A percentile compares a stretch with the other conserved stretches of the same genome.
phyloP scores from a whole-genome alignment of 2,888 invertebrate species.

The Gasteruption jaculator region DNA sequence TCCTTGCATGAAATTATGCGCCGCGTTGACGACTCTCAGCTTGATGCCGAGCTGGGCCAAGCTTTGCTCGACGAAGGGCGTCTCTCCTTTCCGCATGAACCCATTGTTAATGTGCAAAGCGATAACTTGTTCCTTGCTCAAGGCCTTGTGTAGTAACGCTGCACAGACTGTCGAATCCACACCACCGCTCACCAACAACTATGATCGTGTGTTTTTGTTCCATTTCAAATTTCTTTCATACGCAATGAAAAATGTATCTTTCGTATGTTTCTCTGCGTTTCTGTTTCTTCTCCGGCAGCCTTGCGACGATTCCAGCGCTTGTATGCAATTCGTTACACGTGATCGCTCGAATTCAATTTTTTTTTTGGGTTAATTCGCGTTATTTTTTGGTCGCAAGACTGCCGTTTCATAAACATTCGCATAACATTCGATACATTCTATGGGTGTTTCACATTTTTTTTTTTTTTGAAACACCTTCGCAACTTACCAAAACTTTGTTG shows the following conservation, averaged over 20 bases:
- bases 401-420: too few relatives aligned
- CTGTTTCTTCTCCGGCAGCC: too few relatives aligned
- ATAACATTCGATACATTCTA: too few relatives aligned
- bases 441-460: too few relatives aligned
- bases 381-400: too few relatives aligned
- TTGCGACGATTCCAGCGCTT: too few relatives aligned
- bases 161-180: slow-evolving; percentile 99
- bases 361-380: too few relatives aligned
- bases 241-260: not conserved
- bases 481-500: slow-evolving; percentile 88
- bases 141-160: slow-evolving; percentile 85
- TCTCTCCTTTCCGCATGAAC: slow-evolving; percentile 96
- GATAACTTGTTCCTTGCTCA: slow-evolving; percentile 86
- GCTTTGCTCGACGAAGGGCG: slow-evolving; percentile 79
- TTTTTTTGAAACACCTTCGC: too few relatives aligned
- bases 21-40: slow-evolving; percentile 71
- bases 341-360: too few relatives aligned
- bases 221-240: slow-evolving; percentile 13
- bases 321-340: too few relatives aligned
- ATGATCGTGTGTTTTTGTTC: slow-evolving; percentile 28
- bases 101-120: slow-evolving; percentile 99
- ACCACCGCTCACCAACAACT: slow-evolving; percentile 94
- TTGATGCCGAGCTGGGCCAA: slow-evolving; percentile 78
- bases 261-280: too few relatives aligned
- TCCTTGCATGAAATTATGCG: slow-evolving; percentile 71